These are phyloP conservation scores for Pseudococcus longispinus DNA, from an alignment of 2,888 invertebrate genomes.

Conservation along the genomic window DNA sequence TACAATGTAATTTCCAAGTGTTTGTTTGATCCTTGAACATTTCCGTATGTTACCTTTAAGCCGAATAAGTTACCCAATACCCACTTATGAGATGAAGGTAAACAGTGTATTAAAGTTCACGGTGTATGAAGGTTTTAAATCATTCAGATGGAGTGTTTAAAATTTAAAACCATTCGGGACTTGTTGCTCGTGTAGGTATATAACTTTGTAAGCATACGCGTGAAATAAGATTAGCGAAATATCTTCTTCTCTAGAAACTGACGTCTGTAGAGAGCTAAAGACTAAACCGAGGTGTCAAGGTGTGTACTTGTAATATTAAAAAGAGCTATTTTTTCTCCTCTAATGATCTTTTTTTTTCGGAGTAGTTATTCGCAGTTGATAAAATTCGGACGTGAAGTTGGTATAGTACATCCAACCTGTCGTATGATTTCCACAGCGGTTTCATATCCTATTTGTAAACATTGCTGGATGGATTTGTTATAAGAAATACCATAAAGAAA, in stretches of 20 bases:
- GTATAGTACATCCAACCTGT: background rate
- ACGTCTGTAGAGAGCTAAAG: background rate
- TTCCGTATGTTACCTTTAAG: background rate
- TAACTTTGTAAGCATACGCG: background rate
- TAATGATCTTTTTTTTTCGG: background rate
- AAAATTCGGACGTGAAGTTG: background rate
- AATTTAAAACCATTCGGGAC: constrained; percentile 8
- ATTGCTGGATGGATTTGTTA: background rate
- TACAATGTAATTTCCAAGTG: background rate
- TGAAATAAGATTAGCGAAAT: background rate
- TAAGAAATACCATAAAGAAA: constrained; percentile 14
- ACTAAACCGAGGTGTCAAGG: background rate
- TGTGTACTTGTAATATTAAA: background rate
- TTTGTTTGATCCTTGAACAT: background rate
- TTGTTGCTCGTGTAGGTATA: background rate
- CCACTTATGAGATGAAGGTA: background rate
- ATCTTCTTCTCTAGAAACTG: background rate
- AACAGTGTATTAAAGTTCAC: background rate
- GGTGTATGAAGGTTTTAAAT: background rate
- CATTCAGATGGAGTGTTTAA: background rate
- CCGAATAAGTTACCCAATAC: background rate
- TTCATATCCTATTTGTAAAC: constrained; percentile 7
- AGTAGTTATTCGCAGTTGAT: background rate
- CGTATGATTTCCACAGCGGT: constrained; percentile 22
- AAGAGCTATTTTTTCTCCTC: background rate